These are phyloP conservation scores for Bubo blakistoni DNA, from an alignment of 2,113 vertebrate species.

Conservation along the genomic window DNA sequence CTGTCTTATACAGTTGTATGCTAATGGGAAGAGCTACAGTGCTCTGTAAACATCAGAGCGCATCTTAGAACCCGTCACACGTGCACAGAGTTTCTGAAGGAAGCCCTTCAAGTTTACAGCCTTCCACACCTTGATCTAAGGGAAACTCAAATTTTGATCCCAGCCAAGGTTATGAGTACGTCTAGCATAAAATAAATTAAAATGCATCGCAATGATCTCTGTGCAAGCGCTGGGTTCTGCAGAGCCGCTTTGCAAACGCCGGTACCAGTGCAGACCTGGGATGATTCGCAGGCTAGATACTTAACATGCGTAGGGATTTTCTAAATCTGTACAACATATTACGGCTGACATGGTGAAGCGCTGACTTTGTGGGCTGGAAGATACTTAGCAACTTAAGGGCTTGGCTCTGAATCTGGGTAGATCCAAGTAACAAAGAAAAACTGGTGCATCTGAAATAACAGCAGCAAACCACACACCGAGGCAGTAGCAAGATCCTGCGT, in stretches of 20 bases:
- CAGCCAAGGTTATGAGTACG: neutral
- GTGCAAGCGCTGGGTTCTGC: neutral
- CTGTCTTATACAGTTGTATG: neutral
- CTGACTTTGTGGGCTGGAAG: neutral
- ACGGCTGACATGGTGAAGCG: neutral
- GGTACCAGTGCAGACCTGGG: neutral
- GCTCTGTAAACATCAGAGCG: conserved; percentile 7
- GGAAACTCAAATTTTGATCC: neutral
- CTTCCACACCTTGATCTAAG: neutral
- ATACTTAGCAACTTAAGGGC: neutral
- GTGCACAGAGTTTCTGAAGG: neutral
- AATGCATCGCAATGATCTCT: neutral
- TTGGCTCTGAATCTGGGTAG: neutral
- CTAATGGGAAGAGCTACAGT: neutral
- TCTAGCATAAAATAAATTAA: neutral
- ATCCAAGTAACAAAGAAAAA: neutral
- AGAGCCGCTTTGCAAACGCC: neutral
- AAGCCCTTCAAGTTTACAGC: neutral
- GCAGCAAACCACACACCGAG: fast-evolving
- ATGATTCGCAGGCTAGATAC: neutral
- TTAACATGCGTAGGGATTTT: neutral
- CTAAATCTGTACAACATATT: neutral
- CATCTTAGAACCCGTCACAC: neutral
- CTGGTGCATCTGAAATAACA: fast-evolving
- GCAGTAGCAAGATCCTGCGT: neutral